Base-by-base conservation (phyloP, 2,797 vertebrate species). In the Aldrovandia affinis region DNA sequence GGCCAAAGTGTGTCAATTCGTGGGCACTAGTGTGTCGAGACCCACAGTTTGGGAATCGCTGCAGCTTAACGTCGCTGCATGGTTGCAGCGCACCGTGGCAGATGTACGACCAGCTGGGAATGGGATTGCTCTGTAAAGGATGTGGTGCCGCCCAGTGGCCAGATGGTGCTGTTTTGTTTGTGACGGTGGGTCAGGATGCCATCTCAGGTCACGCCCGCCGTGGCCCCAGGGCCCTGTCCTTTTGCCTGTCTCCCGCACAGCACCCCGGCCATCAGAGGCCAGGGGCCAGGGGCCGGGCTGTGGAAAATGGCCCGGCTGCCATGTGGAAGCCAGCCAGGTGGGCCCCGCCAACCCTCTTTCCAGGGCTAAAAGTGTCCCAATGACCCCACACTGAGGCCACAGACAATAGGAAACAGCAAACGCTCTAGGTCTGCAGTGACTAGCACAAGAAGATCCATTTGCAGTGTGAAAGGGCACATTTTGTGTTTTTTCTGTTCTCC, bases 361-460 rank as follows among this genome's bases (percentile, higher is more conserved):
- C 73, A 77, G 36, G 73, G 73, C 73, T 77, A 77, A 77, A 77
- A 77, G 42, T 2, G 42, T 47, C 73, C 70, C 73, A 0, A 9
- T 77, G 73, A 77, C 73, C 70, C 39, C 42, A 3, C 7, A 20
- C 70, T n/a, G 39, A n/a, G 70, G 70, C 39, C 70, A 75, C 70
- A 25, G 18, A 36, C 70, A 8, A 44, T 39, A 44, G 36, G 7
- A 57, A 57, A 57, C 12, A 3, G 55, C 12, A 36, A 20, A 33
- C 7, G 39, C 39, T 25, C 36, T 6, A 2, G 1, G 6, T 39
- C n/a, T 15, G 39, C 39, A 44, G 39, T 1, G 2, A 12, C 42
- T 22, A 22, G 2, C 30, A 0, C 20, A 22, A 39, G 9, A 63
- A n/a, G 25, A n/a, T 20, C 57, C 63, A 65, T 15, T 36, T 12